phyloP scores from a whole-genome alignment of 2,888 invertebrate species.

The Incurvaria masculella region DNA sequence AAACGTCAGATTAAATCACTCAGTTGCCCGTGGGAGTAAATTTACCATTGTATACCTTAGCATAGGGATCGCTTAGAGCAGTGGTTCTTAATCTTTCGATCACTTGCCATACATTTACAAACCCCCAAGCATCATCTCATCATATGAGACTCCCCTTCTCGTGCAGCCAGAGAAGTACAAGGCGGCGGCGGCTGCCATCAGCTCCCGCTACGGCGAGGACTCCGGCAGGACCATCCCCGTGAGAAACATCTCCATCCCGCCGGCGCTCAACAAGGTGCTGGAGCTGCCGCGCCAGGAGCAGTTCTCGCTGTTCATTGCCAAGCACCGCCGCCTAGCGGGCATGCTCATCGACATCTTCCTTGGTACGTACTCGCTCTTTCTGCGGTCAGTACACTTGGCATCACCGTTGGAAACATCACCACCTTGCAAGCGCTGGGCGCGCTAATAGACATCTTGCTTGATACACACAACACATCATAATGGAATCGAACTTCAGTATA shows the following conservation, averaged over 20 bases:
- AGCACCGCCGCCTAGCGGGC: constrained; percentile 63
- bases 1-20: too few species aligned
- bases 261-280: constrained; percentile 60
- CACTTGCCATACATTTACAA: too few species aligned
- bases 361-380: too few species aligned
- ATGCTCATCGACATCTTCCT: constrained; percentile 67
- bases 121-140: too few species aligned
- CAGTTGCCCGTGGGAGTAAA: too few species aligned
- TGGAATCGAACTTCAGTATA: too few species aligned
- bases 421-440: constrained; percentile 62
- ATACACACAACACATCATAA: too few species aligned
- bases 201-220: constrained; percentile 56
- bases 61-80: too few species aligned
- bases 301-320: constrained; percentile 70
- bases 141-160: background rate
- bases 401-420: constrained; percentile 59
- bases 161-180: constrained; percentile 43
- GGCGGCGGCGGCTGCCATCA: constrained; percentile 29
- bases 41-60: too few species aligned
- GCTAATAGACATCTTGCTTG: constrained; percentile 66
- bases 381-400: too few species aligned
- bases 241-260: constrained; percentile 59
- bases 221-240: constrained; percentile 51
- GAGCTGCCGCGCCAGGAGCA: constrained; percentile 60
- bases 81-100: too few species aligned